phyloP scores from a whole-genome alignment of 2,888 invertebrate species.

The Aphidius colemani region DNA sequence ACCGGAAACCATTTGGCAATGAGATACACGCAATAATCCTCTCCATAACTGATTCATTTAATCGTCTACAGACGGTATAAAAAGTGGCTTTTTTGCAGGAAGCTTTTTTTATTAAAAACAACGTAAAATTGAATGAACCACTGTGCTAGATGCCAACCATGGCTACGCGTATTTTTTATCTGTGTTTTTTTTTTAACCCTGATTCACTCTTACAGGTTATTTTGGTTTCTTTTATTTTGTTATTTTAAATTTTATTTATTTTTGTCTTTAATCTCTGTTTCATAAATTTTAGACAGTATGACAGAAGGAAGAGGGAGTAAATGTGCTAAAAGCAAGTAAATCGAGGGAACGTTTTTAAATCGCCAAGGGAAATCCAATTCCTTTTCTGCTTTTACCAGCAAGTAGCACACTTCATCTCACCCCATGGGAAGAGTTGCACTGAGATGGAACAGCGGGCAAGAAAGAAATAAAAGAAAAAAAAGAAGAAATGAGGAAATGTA shows the following conservation, averaged over 20 bases:
- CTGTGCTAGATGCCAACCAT: background rate
- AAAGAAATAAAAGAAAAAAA: slow-evolving; percentile 13
- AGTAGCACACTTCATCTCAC: slow-evolving; percentile 26
- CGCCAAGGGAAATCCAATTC: slow-evolving; percentile 24
- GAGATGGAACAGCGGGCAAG: slow-evolving; percentile 12
- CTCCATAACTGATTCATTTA: slow-evolving; percentile 1
- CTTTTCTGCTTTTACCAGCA: slow-evolving; percentile 28
- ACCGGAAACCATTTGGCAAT: no score
- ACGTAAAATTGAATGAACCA: slow-evolving; percentile 14
- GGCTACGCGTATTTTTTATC: no score
- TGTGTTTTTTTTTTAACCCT: no score
- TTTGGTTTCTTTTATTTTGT: slow-evolving; percentile 3
- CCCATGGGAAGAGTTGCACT: slow-evolving; percentile 19
- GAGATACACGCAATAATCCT: no score
- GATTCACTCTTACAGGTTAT: no score
- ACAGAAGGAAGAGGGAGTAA: background rate
- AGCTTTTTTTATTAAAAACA: background rate
- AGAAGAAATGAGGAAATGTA: slow-evolving; percentile 9
- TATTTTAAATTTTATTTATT: background rate
- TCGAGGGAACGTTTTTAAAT: slow-evolving; percentile 25
- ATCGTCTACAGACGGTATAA: slow-evolving; percentile 4
- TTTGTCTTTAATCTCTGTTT: slow-evolving; percentile 8
- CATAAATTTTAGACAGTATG: slow-evolving; percentile 17
- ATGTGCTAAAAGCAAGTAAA: slow-evolving; percentile 24
- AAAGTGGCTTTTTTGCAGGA: background rate